These are phyloP conservation scores for Acanthurus lineatus DNA, from an alignment of 2,797 vertebrate species.

Conservation along the genomic window DNA sequence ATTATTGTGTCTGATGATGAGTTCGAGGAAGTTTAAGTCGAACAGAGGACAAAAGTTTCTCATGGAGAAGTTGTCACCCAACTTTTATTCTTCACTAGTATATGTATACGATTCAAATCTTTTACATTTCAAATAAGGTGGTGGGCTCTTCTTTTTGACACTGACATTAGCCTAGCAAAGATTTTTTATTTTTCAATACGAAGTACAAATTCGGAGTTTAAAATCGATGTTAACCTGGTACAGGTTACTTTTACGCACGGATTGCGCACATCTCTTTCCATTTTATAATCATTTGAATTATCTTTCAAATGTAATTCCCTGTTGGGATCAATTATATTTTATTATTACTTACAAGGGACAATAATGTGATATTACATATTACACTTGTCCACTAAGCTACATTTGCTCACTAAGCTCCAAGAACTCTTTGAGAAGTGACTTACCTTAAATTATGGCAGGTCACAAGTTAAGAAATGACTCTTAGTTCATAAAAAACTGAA, in stretches of 20 bases:
- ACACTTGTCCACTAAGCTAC: neutral
- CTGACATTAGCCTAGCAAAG: neutral
- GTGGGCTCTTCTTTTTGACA: neutral
- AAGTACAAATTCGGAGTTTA: neutral
- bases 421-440: slow-evolving; percentile 60
- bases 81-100: slow-evolving; percentile 49
- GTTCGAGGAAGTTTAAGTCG: slow-evolving; percentile 50
- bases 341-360: neutral
- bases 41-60: slow-evolving; percentile 53
- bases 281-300: neutral
- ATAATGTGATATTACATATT: neutral
- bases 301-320: neutral
- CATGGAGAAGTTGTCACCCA: slow-evolving; percentile 62
- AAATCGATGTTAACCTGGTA: neutral
- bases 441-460: slow-evolving; percentile 66
- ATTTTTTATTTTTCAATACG: neutral
- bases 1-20: slow-evolving; percentile 26
- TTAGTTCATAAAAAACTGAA: slow-evolving; percentile 20
- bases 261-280: slow-evolving; percentile 29
- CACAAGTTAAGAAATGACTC: slow-evolving; percentile 37
- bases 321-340: neutral
- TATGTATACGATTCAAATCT: neutral
- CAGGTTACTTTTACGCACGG: slow-evolving; percentile 58
- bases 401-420: slow-evolving; percentile 1
- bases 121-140: neutral